These are phyloP conservation scores for Zaprionus tsacasi DNA, from an alignment of 1,140 invertebrate genomes.

Conservation along the genomic window DNA sequence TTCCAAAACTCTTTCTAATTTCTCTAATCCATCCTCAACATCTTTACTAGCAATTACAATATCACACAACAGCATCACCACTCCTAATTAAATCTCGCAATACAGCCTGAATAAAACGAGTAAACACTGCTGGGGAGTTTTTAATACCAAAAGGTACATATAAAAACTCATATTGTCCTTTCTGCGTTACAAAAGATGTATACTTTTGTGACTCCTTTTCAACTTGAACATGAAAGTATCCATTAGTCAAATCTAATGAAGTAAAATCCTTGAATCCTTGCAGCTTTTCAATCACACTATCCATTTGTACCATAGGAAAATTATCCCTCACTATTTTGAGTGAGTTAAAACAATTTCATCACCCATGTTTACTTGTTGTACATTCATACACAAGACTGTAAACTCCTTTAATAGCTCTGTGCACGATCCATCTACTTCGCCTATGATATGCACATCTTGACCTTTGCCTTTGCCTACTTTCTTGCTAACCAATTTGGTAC, in stretches of 20 bases:
- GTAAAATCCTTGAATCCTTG: slow-evolving; percentile 82
- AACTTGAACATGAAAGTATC: slow-evolving; percentile 77
- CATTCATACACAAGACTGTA: background rate
- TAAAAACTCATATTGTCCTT: slow-evolving; percentile 28
- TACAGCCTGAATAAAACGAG: slow-evolving; percentile 74
- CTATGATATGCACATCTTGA: background rate
- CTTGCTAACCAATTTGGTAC: slow-evolving; percentile 5
- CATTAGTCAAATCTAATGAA: slow-evolving; percentile 85
- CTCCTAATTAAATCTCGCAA: slow-evolving; percentile 30
- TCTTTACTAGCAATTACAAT: too few relatives aligned
- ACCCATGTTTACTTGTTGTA: background rate
- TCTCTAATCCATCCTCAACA: too few relatives aligned
- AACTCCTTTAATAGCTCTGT: too few relatives aligned
- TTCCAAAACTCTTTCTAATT: background rate
- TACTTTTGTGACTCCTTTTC: slow-evolving; percentile 58
- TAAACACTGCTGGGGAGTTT: slow-evolving; percentile 41
- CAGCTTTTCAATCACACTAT: background rate
- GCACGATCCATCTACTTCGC: background rate
- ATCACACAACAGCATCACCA: slow-evolving; percentile 13
- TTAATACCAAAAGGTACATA: slow-evolving; percentile 34
- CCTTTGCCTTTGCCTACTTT: too few relatives aligned
- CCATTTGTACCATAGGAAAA: slow-evolving; percentile 3
- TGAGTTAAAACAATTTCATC: too few relatives aligned
- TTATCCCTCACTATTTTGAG: background rate
- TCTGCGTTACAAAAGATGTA: slow-evolving; percentile 61